Evolutionary conservation across 2,113 vertebrate genomes (phyloP).

Genomic region (Hyperopisus bebe): DNA sequence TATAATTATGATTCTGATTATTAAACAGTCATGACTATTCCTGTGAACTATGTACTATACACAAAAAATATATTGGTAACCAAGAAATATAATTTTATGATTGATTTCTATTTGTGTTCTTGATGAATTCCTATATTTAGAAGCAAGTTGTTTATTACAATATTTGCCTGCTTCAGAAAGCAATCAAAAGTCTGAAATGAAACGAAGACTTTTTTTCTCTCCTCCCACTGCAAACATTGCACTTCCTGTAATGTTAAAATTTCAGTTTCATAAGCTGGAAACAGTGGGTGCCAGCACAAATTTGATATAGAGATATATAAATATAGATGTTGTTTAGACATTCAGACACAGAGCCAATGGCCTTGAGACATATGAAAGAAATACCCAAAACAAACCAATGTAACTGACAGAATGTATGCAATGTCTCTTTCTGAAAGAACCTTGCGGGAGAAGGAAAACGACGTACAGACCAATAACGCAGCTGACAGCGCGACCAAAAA

Average conservation of each 20-base stretch:
- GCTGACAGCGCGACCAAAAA: neutral
- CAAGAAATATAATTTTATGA: neutral
- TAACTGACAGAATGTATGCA: neutral
- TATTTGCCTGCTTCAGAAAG: neutral
- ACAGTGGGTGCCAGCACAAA: neutral
- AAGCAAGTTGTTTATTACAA: neutral
- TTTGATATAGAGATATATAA: neutral
- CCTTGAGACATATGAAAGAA: neutral
- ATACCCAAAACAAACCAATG: neutral
- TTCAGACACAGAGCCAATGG: neutral
- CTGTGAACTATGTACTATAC: neutral
- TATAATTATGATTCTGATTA: neutral
- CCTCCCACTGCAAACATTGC: neutral
- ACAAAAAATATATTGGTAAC: neutral
- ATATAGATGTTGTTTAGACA: slow-evolving; percentile 5
- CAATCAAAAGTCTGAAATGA: neutral
- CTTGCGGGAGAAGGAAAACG: neutral
- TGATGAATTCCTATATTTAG: neutral
- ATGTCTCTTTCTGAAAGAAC: neutral
- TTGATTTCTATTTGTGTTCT: neutral
- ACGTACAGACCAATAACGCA: neutral
- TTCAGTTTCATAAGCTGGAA: neutral
- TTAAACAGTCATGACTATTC: neutral
- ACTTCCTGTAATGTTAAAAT: neutral
- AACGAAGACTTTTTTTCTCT: neutral